phyloP scores from a whole-genome alignment of 2,888 invertebrate genomes.

The Tiliacea citrago region DNA sequence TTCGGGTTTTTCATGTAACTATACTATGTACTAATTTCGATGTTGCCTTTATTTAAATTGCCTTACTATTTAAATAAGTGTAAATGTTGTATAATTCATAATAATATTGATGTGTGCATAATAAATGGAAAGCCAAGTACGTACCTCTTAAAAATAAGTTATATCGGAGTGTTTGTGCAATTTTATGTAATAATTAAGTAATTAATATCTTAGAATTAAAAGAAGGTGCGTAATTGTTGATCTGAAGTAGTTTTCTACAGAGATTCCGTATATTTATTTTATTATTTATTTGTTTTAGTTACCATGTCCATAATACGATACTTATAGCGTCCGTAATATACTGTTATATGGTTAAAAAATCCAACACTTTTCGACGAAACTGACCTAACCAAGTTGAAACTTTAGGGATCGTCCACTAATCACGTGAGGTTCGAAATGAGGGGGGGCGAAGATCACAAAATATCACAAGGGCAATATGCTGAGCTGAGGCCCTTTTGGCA shows the following conservation, averaged over 20 bases:
- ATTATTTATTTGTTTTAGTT: conserved; percentile 11
- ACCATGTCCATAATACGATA: conserved; percentile 12
- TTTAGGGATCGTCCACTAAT: too few species aligned
- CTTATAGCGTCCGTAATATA: conserved; percentile 9
- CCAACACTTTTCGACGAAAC: background rate
- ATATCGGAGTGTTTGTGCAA: conserved; percentile 37
- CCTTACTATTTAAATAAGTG: background rate
- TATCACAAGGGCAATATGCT: too few species aligned
- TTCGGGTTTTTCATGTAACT: background rate
- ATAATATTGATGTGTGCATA: conserved; percentile 43
- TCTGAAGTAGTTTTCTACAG: conserved; percentile 64
- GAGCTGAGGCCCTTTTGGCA: too few species aligned
- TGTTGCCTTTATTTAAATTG: conserved; percentile 19
- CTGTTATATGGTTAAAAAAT: background rate
- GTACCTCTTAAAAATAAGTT: conserved; percentile 56
- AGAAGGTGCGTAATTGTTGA: conserved; percentile 57
- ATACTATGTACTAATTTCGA: background rate
- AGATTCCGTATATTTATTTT: conserved; percentile 42
- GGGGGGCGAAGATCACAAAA: too few species aligned
- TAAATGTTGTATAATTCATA: conserved; percentile 31
- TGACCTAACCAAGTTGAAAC: background rate
- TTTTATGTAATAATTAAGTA: conserved; percentile 19
- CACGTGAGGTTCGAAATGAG: too few species aligned
- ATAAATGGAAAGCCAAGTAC: conserved; percentile 39
- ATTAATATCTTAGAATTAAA: conserved; percentile 6